Base-by-base conservation (phyloP, 2,888 invertebrate species). In the Agapostemon virescens region DNA sequence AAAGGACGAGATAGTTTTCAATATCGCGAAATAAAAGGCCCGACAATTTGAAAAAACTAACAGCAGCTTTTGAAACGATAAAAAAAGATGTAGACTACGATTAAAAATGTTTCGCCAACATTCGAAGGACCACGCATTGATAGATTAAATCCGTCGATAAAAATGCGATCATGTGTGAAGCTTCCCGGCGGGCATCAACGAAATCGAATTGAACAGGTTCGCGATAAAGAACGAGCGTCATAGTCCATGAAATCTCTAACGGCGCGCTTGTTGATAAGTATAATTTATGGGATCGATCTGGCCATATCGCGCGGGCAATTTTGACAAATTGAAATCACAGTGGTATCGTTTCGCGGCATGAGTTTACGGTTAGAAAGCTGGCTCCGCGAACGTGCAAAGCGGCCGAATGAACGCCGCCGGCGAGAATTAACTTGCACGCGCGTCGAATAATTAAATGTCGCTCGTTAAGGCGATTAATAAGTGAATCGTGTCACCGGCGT, bases 361-460 rank as follows among this genome's bases (percentile, higher is more conserved):
- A 40, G 40, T 45, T 17, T 20, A 4, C 61, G 26, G 69, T 69
- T 49, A 38, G 69, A 69, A 75, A 75, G 63, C 61, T 38, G 69
- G 69, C 30, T 20, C 33, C n/a, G 23, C 17, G 42, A 68, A 33
- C 26, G 15, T 42, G 23, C 26, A 55, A 40, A 23, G 23, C 20
- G 23, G 40, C 11, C 66, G 40, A 9, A 17, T 23, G 38, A 49
- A n/a, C 55, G 26, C 26, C 40, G 26, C 23, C 42, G 33, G 61
- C 63, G 36, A 63, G 33, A 63, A 63, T 63, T 63, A 63, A 63
- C 36, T 63, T 36, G 33, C 26, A 42, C 45, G 58, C 49, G 40
- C 13, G 33, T 23, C 40, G 23, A 17, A 55, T 58, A 67, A 72
- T 72, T 72, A 77, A 77, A 77, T 67, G 58, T 72, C 58, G 45